These are phyloP conservation scores for Maylandia zebra DNA, from an alignment of 2,113 vertebrate genomes.

Conservation along the genomic window DNA sequence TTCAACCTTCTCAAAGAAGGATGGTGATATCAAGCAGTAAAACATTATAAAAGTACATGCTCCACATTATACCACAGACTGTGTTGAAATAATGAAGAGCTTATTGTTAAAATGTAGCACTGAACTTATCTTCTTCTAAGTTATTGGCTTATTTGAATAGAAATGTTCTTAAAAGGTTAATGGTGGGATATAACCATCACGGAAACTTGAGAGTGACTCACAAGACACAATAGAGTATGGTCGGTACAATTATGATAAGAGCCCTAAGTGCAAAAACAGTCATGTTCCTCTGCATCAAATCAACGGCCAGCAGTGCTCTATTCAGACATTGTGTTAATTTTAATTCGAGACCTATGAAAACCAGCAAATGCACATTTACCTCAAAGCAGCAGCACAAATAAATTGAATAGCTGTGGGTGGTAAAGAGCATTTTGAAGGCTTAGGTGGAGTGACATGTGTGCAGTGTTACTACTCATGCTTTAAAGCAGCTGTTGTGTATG, in stretches of 20 bases:
- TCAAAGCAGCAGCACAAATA: neutral
- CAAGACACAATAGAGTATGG: neutral
- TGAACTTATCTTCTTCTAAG: neutral
- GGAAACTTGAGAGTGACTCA: neutral
- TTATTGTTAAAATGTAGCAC: neutral
- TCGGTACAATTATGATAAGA: neutral
- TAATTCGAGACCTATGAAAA: slow-evolving; percentile 2
- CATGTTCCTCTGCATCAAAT: neutral
- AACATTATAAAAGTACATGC: neutral
- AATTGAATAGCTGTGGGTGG: neutral
- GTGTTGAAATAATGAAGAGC: neutral
- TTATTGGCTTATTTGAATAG: neutral
- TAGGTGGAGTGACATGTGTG: neutral
- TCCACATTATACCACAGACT: neutral
- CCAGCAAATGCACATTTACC: neutral
- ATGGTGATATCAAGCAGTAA: neutral
- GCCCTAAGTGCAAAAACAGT: neutral
- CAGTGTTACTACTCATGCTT: neutral
- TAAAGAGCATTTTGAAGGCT: neutral
- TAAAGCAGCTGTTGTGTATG: neutral
- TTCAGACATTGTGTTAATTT: slow-evolving; percentile 10
- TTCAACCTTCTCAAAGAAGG: neutral
- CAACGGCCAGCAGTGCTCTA: neutral
- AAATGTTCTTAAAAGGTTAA: slow-evolving; percentile 3
- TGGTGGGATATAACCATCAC: neutral